phyloP scores from a whole-genome alignment of 2,797 vertebrate species.

The Tapera naevia region DNA sequence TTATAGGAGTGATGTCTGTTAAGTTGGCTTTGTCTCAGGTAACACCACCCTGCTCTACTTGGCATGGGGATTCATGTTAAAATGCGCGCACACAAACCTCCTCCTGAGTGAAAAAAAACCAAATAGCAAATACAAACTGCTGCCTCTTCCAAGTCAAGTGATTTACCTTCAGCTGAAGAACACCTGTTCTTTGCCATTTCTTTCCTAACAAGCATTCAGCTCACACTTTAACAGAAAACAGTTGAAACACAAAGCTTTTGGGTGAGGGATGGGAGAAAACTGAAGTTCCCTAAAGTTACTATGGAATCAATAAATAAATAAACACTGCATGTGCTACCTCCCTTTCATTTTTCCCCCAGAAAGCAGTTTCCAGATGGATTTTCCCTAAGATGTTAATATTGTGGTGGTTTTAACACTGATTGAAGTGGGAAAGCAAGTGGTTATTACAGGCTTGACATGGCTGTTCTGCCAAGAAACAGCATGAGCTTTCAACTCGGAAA shows the following conservation, averaged over 20 bases:
- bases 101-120: neutral
- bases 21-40: neutral
- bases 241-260: neutral
- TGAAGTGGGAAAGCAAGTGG: constrained; percentile 42
- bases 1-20: rapidly evolving
- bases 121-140: neutral
- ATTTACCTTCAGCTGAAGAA: neutral
- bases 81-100: neutral
- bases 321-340: neutral
- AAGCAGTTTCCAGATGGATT: constrained; percentile 54
- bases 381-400: constrained; percentile 35
- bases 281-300: neutral
- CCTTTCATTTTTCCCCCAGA: neutral
- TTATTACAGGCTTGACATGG: constrained; percentile 38
- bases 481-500: constrained; percentile 37
- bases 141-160: no score
- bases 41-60: neutral
- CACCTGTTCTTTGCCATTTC: neutral
- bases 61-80: neutral
- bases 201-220: neutral
- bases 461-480: constrained; percentile 53
- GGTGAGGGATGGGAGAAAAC: neutral
- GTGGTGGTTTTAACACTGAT: neutral
- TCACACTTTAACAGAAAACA: neutral
- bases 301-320: neutral